A percentile compares a stretch with the other conserved stretches of the same genome.
phyloP scores from a whole-genome alignment of 1,140 invertebrate genomes.

The Drosophila orosa region DNA sequence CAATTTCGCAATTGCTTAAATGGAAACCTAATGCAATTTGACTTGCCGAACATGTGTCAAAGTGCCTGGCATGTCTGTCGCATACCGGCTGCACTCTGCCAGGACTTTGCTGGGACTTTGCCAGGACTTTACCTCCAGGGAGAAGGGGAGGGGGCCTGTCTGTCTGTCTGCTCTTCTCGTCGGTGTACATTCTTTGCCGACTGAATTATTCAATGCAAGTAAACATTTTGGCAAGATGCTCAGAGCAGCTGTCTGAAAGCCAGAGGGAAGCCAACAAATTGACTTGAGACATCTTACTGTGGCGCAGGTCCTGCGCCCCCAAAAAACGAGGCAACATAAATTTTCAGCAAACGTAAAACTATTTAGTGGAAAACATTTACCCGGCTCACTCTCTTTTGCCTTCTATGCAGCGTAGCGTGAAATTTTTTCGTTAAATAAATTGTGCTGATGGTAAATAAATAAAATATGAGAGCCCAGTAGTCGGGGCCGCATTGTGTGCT shows the following conservation, averaged over 20 bases:
- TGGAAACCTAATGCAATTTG: conserved; percentile 57
- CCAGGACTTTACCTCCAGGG: conserved; percentile 7
- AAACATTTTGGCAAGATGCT: conserved; percentile 63
- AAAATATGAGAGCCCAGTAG: conserved; percentile 49
- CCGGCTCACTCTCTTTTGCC: background rate
- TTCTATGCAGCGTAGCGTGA: conserved; percentile 36
- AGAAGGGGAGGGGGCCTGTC: background rate
- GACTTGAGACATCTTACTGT: conserved; percentile 60
- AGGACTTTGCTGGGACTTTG: conserved; percentile 23
- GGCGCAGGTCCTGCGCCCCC: conserved; percentile 5
- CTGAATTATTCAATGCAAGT: conserved; percentile 62
- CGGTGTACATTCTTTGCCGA: conserved; percentile 25
- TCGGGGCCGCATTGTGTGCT: conserved; percentile 46
- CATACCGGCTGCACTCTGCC: conserved; percentile 44
- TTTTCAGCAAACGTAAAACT: conserved; percentile 70
- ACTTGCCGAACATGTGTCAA: conserved; percentile 59
- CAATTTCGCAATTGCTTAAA: conserved; percentile 49
- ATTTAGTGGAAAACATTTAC: conserved; percentile 71
- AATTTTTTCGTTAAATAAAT: conserved; percentile 64
- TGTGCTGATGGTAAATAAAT: conserved; percentile 61
- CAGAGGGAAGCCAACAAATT: conserved; percentile 62
- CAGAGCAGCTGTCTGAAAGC: conserved; percentile 32
- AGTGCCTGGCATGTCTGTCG: conserved; percentile 38
- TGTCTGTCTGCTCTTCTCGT: conserved; percentile 18
- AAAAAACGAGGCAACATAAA: conserved; percentile 46